These are phyloP conservation scores for Chloroceryle amazona DNA, from an alignment of 2,797 vertebrate genomes.

Conservation along the genomic window DNA sequence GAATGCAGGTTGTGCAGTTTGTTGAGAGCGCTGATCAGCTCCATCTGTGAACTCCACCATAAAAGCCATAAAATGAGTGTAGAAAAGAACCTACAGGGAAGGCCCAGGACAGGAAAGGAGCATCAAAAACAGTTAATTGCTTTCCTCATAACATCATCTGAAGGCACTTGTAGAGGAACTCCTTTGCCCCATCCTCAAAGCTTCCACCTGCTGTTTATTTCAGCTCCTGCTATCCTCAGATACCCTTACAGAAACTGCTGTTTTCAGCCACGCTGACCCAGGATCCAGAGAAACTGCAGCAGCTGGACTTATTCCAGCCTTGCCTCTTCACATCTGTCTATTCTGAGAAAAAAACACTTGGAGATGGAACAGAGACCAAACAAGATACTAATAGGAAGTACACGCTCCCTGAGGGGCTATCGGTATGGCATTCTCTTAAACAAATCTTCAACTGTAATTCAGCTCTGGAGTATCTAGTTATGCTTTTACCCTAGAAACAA, in stretches of 20 bases:
- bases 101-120: neutral
- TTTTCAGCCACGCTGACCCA: slow-evolving; percentile 96
- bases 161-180: neutral
- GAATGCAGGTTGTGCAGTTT: neutral
- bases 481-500: neutral
- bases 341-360: neutral
- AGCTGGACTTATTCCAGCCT: slow-evolving; percentile 91
- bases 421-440: slow-evolving; percentile 76
- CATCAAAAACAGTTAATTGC: neutral
- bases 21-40: neutral
- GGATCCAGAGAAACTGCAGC: slow-evolving; percentile 95
- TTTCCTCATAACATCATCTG: neutral
- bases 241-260: slow-evolving; percentile 94
- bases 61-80: neutral
- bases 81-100: neutral
- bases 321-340: slow-evolving; percentile 89
- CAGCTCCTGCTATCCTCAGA: slow-evolving; percentile 87
- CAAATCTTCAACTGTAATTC: neutral
- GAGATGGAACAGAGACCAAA: neutral
- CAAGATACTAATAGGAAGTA: slow-evolving; percentile 74
- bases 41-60: neutral
- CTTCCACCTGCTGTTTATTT: neutral
- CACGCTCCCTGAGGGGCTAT: slow-evolving; percentile 88
- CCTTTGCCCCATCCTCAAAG: neutral
- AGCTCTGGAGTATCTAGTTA: neutral